phyloP scores from a whole-genome alignment of 2,888 invertebrate genomes.

The Amphipoea lucens region DNA sequence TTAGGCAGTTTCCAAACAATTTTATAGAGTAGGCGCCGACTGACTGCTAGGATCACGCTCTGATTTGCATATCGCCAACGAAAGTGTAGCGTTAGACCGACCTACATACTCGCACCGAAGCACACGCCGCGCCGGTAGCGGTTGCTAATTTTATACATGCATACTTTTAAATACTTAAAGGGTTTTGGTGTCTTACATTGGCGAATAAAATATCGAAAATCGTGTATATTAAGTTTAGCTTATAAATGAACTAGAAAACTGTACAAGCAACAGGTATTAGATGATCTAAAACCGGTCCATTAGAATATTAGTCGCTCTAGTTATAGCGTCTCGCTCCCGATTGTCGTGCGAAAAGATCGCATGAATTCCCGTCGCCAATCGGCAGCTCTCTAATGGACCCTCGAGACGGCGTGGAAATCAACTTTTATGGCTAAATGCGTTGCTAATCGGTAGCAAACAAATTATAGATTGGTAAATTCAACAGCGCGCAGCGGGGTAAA shows the following conservation, averaged over 20 bases:
- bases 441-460: slow-evolving; percentile 84
- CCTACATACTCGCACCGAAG: slow-evolving; percentile 72
- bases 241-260: slow-evolving; percentile 73
- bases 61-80: slow-evolving; percentile 87
- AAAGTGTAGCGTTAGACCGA: slow-evolving; percentile 84
- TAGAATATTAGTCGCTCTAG: slow-evolving; percentile 87
- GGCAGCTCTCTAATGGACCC: slow-evolving; percentile 78
- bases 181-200: slow-evolving; percentile 32
- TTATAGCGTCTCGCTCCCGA: slow-evolving; percentile 86
- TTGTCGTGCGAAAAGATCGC: slow-evolving; percentile 86
- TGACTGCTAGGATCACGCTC: slow-evolving; percentile 81
- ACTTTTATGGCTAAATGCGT: slow-evolving; percentile 81
- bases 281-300: slow-evolving; percentile 81
- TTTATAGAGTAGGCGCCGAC: slow-evolving; percentile 74
- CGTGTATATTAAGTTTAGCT: slow-evolving; percentile 67
- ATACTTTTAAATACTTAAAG: slow-evolving; percentile 34
- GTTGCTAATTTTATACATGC: slow-evolving; percentile 51
- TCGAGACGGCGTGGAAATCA: slow-evolving; percentile 81
- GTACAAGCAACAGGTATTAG: slow-evolving; percentile 69
- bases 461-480: slow-evolving; percentile 78
- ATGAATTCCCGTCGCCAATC: slow-evolving; percentile 80
- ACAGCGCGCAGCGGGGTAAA: slow-evolving; percentile 74
- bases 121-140: slow-evolving; percentile 49
- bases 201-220: slow-evolving; percentile 50
- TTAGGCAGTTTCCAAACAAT: slow-evolving; percentile 74